Conservation (phyloP, 2,888 invertebrate species). For the Ischnus inquisitorius region DNA sequence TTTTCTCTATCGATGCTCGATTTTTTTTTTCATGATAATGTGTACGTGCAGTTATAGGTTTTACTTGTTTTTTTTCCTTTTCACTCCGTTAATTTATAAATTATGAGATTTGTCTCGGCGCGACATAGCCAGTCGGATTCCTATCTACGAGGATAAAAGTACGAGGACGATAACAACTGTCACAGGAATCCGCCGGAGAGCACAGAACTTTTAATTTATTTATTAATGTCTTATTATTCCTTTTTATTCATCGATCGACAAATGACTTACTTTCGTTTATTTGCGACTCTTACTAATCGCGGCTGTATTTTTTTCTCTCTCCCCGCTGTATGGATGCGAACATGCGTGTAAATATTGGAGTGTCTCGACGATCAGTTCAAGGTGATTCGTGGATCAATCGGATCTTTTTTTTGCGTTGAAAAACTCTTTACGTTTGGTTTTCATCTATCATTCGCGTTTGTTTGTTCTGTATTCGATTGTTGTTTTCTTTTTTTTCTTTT, state of each 20-base stretch:
- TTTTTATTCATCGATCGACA: conserved; percentile 49
- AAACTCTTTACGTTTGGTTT: conserved; percentile 30
- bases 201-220: conserved; percentile 32
- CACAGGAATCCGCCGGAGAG: conserved; percentile 34
- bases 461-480: conserved; percentile 21
- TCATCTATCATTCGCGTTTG: conserved; percentile 5
- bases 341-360: conserved; percentile 57
- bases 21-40: conserved; percentile 53
- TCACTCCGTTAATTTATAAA: conserved; percentile 26
- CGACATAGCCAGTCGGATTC: conserved; percentile 43
- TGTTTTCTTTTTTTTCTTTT: conserved; percentile 37
- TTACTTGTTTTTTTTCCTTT: conserved; percentile 19
- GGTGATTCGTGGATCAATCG: conserved; percentile 34
- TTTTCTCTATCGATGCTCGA: conserved; percentile 57
- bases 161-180: conserved; percentile 17
- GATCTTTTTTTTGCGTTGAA: conserved; percentile 28
- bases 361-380: conserved; percentile 47
- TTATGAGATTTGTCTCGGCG: conserved; percentile 22
- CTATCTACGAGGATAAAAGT: conserved; percentile 32
- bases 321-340: conserved; percentile 26
- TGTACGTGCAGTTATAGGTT: conserved; percentile 63
- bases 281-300: conserved; percentile 39
- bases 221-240: neutral
- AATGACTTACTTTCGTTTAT: conserved; percentile 67
- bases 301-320: conserved; percentile 15